Evolutionary conservation across 1,140 invertebrate species (phyloP), one percentile per base, ranked within the genome.

Genomic region (Glossosoma conforme): DNA sequence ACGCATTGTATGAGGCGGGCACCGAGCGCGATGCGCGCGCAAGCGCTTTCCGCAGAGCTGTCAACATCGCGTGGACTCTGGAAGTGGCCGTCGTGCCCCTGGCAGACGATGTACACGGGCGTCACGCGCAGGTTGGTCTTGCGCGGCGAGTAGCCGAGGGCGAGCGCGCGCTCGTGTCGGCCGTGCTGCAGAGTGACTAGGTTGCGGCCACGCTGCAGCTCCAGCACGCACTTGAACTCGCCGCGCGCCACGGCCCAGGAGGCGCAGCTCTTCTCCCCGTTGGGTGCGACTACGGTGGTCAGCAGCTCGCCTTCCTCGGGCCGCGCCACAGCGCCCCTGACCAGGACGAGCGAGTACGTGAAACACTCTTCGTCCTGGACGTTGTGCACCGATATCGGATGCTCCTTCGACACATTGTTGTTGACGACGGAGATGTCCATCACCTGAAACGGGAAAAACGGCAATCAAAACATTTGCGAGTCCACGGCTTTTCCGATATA

Each of bases 1-100:
- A 96, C 74, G 50, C 84, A 83, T 70, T 97, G 93, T 35, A 95
- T 78, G 20, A 96, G 69, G 61, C 86, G 81, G 9, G 86, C 79
- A 24, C 85, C 88, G 13, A 93, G 66, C 44, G 80, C 78, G 61
- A 96, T 91, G 57, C 87, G 78, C 3, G 79, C 75, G 53, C 82
- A 84, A 5, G 89, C 90, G 68, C 80, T 83, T 62, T 86, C 78
- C n/a, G 82, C 72, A 3, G 82, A 82, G 61, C 82, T 82, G 55
- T 86, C 78, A 54, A 84, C 73, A 8, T 75, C 72, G n/a, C 70
- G 62, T 2, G 87, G 86, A 45, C 84, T 84, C 75, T 91, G 87
- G 65, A 93, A 92, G 58, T 72, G 77, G 10, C 89, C 89, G 70
- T 87, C 81, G 65, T 91, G 84, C 14, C 80, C 81, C 36, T 80